These are phyloP conservation scores for Ciconia maguari DNA, from an alignment of 2,113 vertebrate genomes.

Conservation along the genomic window DNA sequence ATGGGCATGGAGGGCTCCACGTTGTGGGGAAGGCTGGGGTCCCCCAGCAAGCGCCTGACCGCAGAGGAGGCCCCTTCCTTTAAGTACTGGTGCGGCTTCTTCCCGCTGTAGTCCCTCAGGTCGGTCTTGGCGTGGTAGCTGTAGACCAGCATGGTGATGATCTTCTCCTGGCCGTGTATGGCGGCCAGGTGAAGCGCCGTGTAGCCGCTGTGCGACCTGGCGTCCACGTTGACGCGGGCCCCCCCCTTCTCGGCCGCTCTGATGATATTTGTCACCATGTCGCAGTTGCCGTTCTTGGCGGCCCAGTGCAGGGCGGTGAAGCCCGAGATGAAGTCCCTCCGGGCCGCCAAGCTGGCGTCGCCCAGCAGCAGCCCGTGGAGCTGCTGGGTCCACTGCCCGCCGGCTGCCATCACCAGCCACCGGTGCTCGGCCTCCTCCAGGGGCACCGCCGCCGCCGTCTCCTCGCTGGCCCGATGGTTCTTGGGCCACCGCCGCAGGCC, in stretches of 20 bases:
- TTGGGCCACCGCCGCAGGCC: slow-evolving; percentile 49
- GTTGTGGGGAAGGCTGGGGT: slow-evolving; percentile 45
- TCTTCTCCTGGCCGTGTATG: slow-evolving; percentile 80
- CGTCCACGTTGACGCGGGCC: slow-evolving; percentile 76
- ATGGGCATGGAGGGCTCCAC: neutral
- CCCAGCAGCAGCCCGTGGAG: slow-evolving; percentile 86
- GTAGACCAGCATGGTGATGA: slow-evolving; percentile 79
- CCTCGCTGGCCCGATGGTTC: slow-evolving; percentile 67
- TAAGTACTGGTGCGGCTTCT: slow-evolving; percentile 87
- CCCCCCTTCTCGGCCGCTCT: slow-evolving; percentile 70
- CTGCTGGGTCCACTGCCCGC: slow-evolving; percentile 83
- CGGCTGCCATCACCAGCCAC: slow-evolving; percentile 84
- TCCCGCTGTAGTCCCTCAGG: slow-evolving; percentile 89
- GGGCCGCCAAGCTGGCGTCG: slow-evolving; percentile 81
- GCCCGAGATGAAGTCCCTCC: slow-evolving; percentile 89
- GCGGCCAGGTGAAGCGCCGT: slow-evolving; percentile 91
- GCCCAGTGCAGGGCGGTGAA: slow-evolving; percentile 96
- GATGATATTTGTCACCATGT: slow-evolving; percentile 83
- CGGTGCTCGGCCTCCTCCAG: slow-evolving; percentile 84
- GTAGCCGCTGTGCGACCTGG: slow-evolving; percentile 84
- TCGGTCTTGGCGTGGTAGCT: slow-evolving; percentile 75
- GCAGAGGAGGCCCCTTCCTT: slow-evolving; percentile 59
- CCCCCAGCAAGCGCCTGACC: slow-evolving; percentile 78
- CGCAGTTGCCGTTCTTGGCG: slow-evolving; percentile 84
- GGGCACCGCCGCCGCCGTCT: slow-evolving; percentile 60